Percentiles rank a stretch among this genome's conserved stretches.
These are phyloP conservation scores for Acanthiza pusilla DNA, from an alignment of 2,797 vertebrate species.

Conservation along the genomic window DNA sequence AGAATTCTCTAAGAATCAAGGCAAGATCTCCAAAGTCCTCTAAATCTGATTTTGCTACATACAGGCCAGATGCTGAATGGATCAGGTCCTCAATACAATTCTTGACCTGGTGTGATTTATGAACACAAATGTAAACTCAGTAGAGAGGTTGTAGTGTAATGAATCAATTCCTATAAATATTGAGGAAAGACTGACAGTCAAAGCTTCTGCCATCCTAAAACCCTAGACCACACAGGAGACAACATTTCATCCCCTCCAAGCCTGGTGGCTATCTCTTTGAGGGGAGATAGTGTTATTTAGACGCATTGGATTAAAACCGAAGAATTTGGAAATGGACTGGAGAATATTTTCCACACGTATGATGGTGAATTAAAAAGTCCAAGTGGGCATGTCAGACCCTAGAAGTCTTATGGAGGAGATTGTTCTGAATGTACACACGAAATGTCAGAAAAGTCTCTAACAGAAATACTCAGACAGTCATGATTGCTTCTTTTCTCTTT, in stretches of 20 bases:
- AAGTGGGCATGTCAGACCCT: neutral
- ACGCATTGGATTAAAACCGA: neutral
- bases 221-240: neutral
- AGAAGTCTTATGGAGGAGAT: neutral
- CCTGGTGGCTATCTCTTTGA: neutral
- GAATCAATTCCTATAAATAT: slow-evolving; percentile 12
- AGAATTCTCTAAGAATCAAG: neutral
- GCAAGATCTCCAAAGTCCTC: neutral
- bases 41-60: neutral
- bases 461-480: neutral
- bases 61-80: neutral
- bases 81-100: neutral
- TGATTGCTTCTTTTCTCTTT: neutral
- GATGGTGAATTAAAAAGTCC: neutral
- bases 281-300: neutral
- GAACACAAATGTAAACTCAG: neutral
- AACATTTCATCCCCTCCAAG: neutral
- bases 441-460: neutral
- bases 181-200: slow-evolving; percentile 7
- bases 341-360: neutral
- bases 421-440: neutral
- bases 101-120: neutral
- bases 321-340: neutral
- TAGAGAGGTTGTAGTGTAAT: neutral
- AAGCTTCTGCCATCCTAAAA: neutral